phyloP scores from a whole-genome alignment of 2,113 vertebrate species.

The Myrmecobius fasciatus region DNA sequence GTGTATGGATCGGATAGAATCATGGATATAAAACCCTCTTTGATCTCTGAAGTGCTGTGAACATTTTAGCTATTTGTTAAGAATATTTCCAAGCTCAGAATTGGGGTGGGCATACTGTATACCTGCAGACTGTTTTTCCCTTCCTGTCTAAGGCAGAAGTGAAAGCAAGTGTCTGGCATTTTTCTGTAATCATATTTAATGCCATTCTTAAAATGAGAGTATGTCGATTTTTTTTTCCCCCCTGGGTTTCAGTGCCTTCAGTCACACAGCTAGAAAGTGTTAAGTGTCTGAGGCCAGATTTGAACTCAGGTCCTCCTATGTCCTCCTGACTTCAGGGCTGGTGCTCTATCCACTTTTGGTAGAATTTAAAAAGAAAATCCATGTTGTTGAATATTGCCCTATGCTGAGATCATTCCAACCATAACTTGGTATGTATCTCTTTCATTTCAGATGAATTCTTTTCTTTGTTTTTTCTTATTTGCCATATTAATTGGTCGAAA shows the following conservation, averaged over 20 bases:
- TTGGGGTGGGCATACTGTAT: too few relatives aligned
- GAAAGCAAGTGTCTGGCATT: slow-evolving; percentile 40
- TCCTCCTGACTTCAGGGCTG: too few relatives aligned
- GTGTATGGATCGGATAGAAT: not conserved
- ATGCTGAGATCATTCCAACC: slow-evolving; percentile 9
- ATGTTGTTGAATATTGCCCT: not conserved
- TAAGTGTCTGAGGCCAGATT: too few relatives aligned
- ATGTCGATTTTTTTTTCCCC: too few relatives aligned
- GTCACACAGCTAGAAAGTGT: too few relatives aligned
- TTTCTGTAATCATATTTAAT: not conserved
- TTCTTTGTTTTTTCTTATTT: slow-evolving; percentile 98
- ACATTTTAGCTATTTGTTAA: not conserved
- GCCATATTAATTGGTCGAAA: slow-evolving; percentile 94
- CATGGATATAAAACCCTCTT: not conserved
- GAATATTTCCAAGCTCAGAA: not conserved
- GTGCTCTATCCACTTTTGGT: too few relatives aligned
- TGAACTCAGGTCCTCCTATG: too few relatives aligned
- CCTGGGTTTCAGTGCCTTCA: too few relatives aligned
- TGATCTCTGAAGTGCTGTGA: not conserved
- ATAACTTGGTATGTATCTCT: slow-evolving; percentile 50
- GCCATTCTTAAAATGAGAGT: slow-evolving; percentile 29
- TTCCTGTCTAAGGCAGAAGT: slow-evolving; percentile 43
- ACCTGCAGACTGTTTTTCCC: not conserved
- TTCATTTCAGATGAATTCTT: slow-evolving; percentile 95
- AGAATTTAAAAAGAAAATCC: not conserved